A percentile compares a stretch with the other conserved stretches of the same genome.
phyloP scores from a whole-genome alignment of 53 echinoderm and acorn worm genomes.

The Pentamera pediparva region DNA sequence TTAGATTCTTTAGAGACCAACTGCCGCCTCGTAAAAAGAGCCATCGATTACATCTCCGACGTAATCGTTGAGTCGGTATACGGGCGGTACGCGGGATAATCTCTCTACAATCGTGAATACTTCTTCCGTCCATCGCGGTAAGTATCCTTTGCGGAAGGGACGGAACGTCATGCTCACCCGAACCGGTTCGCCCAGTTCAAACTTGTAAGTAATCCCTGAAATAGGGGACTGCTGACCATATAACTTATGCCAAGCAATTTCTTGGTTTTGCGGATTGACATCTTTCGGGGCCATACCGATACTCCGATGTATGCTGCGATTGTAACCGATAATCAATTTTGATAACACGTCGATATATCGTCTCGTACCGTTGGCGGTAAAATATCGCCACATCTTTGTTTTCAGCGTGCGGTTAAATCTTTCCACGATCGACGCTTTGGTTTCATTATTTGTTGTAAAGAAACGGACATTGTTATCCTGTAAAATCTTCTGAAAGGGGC shows the following conservation, averaged over 20 bases:
- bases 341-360: constrained; percentile 35
- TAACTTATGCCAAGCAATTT: constrained; percentile 23
- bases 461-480: constrained; percentile 37
- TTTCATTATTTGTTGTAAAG: too few relatives aligned
- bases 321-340: constrained; percentile 43
- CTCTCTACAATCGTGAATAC: constrained; percentile 42
- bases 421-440: constrained; percentile 45
- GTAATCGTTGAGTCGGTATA: not conserved
- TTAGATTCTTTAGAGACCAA: too few relatives aligned
- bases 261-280: too few relatives aligned
- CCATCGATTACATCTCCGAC: constrained; percentile 45
- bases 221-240: constrained; percentile 9
- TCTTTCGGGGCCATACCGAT: constrained; percentile 39
- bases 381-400: constrained; percentile 39
- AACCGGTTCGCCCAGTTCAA: constrained; percentile 48
- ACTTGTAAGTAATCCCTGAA: not conserved
- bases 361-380: constrained; percentile 37
- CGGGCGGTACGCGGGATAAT: too few relatives aligned
- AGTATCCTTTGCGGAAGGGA: constrained; percentile 61
- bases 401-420: constrained; percentile 48
- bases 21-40: constrained; percentile 43
- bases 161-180: constrained; percentile 42
- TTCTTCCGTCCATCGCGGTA: constrained; percentile 62
- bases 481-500: constrained; percentile 26
- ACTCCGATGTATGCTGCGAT: constrained; percentile 32